Conservation (phyloP, 2,888 invertebrate species). For the Lagria hirta region DNA sequence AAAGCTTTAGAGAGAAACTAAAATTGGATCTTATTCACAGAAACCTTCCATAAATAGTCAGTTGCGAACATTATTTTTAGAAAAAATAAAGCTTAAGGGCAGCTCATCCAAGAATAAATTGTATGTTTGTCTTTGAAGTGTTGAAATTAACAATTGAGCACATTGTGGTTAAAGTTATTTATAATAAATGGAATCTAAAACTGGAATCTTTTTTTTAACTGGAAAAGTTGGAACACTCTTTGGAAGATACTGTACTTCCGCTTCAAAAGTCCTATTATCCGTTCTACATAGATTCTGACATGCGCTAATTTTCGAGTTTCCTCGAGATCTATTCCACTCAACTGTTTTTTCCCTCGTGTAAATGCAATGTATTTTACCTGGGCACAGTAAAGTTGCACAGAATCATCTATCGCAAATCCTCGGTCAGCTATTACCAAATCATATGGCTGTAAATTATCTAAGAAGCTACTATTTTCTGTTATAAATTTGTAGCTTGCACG, state of each 20-base stretch:
- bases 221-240: background rate
- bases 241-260: slow-evolving; percentile 10
- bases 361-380: slow-evolving; percentile 28
- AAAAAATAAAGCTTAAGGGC: too few relatives aligned
- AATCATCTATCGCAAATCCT: slow-evolving; percentile 25
- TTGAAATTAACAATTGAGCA: too few relatives aligned
- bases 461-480: slow-evolving; percentile 16
- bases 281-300: slow-evolving; percentile 31
- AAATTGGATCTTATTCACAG: too few relatives aligned
- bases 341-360: slow-evolving; percentile 31
- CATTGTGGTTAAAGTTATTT: too few relatives aligned
- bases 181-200: too few relatives aligned
- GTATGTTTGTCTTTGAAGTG: too few relatives aligned
- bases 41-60: too few relatives aligned
- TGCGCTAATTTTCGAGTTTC: slow-evolving; percentile 28
- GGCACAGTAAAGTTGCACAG: slow-evolving; percentile 22
- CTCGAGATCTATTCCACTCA: slow-evolving; percentile 31
- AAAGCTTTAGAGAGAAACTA: too few relatives aligned
- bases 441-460: slow-evolving; percentile 15
- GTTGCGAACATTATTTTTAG: too few relatives aligned
- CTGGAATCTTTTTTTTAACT: slow-evolving; percentile 3
- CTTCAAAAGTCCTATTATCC: slow-evolving; percentile 17
- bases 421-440: slow-evolving; percentile 11
- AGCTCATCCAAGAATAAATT: too few relatives aligned
- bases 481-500: slow-evolving; percentile 26